These are phyloP conservation scores for Sminthopsis crassicaudata DNA, from an alignment of 2,113 vertebrate genomes.

Conservation along the genomic window DNA sequence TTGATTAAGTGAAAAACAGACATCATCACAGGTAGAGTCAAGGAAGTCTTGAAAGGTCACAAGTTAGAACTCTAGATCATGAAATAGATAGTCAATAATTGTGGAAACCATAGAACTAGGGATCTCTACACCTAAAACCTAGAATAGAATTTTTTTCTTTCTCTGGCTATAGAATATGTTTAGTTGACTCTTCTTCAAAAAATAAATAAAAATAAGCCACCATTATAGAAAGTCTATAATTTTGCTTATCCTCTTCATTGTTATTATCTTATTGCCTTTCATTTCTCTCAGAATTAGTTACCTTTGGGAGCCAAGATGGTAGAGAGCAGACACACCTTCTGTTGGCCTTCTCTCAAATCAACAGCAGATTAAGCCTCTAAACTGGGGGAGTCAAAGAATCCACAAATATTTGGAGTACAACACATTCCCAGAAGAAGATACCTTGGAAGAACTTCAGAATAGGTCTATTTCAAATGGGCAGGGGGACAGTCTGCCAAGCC, in stretches of 20 bases:
- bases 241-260: neutral
- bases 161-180: neutral
- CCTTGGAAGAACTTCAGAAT: too few species aligned
- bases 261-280: neutral
- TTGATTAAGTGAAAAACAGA: neutral
- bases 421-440: too few species aligned
- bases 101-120: neutral
- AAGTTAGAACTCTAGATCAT: neutral
- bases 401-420: too few species aligned
- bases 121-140: neutral
- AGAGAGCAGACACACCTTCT: too few species aligned
- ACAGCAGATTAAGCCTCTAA: too few species aligned
- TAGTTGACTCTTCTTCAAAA: neutral
- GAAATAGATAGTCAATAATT: neutral
- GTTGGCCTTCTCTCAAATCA: too few species aligned
- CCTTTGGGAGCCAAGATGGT: too few species aligned
- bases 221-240: neutral
- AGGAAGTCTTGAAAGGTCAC: neutral
- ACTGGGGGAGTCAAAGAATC: too few species aligned
- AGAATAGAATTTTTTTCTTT: neutral
- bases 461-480: too few species aligned
- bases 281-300: neutral
- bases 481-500: too few species aligned
- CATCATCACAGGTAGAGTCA: conserved; percentile 18
- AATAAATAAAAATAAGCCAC: neutral